Evolutionary conservation across 2,113 vertebrate species (phyloP).

Genomic region (Serranochromis macrocephalus): DNA sequence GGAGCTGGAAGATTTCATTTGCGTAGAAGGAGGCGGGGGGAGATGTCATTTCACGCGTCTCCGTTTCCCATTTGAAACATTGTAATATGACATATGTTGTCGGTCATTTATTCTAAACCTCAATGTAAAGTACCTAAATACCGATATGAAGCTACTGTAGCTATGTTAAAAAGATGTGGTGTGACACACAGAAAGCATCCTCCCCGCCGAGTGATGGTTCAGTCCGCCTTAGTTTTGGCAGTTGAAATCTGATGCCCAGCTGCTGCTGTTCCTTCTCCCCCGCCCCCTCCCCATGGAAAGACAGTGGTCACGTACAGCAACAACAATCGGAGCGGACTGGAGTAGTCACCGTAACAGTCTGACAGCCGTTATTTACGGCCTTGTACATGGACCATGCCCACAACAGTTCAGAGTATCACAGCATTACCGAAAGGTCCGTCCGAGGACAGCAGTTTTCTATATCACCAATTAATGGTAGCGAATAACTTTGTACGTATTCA

Average conservation of each 20-base stretch:
- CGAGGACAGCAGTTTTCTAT: not conserved
- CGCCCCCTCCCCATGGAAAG: not conserved
- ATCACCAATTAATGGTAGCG: not conserved
- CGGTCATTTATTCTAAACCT: accelerated
- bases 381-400: not conserved
- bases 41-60: not conserved
- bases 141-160: accelerated
- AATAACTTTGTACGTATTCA: not conserved
- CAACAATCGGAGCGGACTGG: not conserved
- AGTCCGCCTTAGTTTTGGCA: conserved; percentile 18
- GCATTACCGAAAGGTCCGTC: not conserved
- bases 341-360: not conserved
- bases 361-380: not conserved
- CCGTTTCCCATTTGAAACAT: not conserved
- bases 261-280: not conserved
- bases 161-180: not conserved
- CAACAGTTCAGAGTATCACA: not conserved
- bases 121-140: accelerated
- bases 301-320: not conserved
- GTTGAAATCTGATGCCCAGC: conserved; percentile 47
- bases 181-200: not conserved
- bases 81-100: not conserved
- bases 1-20: conserved; percentile 26
- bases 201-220: conserved; percentile 12
- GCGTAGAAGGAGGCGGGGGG: not conserved